phyloP scores from a whole-genome alignment of 2,113 vertebrate genomes.

The Caloenas nicobarica region DNA sequence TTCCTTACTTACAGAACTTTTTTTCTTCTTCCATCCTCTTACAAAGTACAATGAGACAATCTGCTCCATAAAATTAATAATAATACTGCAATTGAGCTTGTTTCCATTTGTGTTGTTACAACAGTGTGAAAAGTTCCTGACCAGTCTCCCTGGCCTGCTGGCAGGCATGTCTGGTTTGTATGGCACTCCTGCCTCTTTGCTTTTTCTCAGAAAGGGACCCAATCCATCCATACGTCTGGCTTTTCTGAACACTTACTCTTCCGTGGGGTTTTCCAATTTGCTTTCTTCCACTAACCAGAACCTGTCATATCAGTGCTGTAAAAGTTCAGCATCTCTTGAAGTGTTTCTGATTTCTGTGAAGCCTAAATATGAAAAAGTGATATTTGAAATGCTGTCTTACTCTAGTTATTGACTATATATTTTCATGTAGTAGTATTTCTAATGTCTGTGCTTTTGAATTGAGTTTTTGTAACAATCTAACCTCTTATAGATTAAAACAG shows the following conservation, averaged over 20 bases:
- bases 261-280: not conserved
- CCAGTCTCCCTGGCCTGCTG: not conserved
- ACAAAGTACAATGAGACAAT: not conserved
- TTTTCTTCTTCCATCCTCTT: not conserved
- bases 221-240: not conserved
- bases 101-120: not conserved
- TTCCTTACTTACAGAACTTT: not conserved
- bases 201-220: not conserved
- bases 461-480: not conserved
- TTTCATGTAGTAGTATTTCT: not conserved
- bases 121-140: not conserved
- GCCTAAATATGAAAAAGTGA: not conserved
- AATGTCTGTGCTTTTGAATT: not conserved
- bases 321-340: not conserved
- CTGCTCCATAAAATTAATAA: not conserved
- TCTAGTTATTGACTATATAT: not conserved
- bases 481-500: not conserved
- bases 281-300: not conserved
- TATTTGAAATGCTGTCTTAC: not conserved
- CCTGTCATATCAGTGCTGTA: not conserved
- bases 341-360: not conserved
- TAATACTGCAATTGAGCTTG: not conserved
- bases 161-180: not conserved
- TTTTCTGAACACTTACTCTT: not conserved
- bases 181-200: not conserved